phyloP scores from a whole-genome alignment of 2,888 invertebrate species.

The Ecliptopera silaceata region DNA sequence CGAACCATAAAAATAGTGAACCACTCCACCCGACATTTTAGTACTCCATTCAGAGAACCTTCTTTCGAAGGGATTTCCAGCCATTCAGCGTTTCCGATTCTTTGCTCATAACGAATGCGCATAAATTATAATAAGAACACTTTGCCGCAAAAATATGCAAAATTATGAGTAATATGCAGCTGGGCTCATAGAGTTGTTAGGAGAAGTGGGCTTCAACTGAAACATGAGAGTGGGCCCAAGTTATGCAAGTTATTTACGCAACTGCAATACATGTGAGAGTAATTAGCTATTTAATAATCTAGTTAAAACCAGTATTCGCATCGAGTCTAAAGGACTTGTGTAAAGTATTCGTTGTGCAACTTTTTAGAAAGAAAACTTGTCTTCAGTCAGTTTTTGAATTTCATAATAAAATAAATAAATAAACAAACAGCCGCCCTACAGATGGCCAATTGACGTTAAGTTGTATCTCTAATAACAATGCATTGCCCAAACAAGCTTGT shows the following conservation, averaged over 20 bases:
- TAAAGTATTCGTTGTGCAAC: no score
- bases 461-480: no score
- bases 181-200: slow-evolving; percentile 59
- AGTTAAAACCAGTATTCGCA: no score
- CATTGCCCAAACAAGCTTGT: no score
- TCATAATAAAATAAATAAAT: no score
- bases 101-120: slow-evolving; percentile 63
- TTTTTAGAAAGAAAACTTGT: no score
- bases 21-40: not conserved
- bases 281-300: no score
- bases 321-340: no score
- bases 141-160: slow-evolving; percentile 64
- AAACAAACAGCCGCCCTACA: no score
- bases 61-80: slow-evolving; percentile 20
- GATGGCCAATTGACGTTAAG: no score
- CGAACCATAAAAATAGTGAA: slow-evolving; percentile 12
- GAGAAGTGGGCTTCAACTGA: slow-evolving; percentile 51
- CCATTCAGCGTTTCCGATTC: slow-evolving; percentile 51
- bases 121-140: slow-evolving; percentile 62
- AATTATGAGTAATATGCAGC: slow-evolving; percentile 59
- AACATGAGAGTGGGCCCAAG: slow-evolving; percentile 9
- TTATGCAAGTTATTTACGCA: not conserved
- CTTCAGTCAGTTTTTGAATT: no score
- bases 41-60: slow-evolving; percentile 14
- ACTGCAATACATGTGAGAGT: no score